Base-by-base conservation (phyloP, 2,113 vertebrate species). In the Zapus hudsonius region DNA sequence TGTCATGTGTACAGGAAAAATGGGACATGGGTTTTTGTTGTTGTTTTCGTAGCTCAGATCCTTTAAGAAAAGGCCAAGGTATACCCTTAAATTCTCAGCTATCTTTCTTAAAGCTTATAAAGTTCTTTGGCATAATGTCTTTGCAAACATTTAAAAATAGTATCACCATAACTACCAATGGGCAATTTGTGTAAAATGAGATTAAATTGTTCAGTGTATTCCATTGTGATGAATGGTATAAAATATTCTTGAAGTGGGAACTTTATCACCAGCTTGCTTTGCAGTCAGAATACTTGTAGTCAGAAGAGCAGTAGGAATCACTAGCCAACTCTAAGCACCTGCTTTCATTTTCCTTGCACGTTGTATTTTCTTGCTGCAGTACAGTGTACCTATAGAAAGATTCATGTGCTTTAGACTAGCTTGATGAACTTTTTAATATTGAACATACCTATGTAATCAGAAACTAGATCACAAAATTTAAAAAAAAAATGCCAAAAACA, bases 271-370 rank as follows among this genome's bases (percentile, higher is more conserved):
- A 52, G 13, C 36, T 92, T 70, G 4, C 27, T 74, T 73, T 93
- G 8, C 1, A 20, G 22, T 61, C 29, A 64, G 27, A 23, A 86
- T 74, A 72, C 22, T 90, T 2, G 3, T 33, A 25, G 42, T 61
- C 29, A 67, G 40, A 86, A 92, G 10, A 92, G 27, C 75, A 88
- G 3, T 42, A 69, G 75, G 22, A 87, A 67, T 80, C 31, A 57
- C 27, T 67, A 67, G 61, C 64, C 42, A 55, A 8, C 19, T 87
- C 63, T 74, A 63, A 90, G 69, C 17, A 79, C 38, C 38, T 93
- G 88, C 27, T 67, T 84, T 20, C 57, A 29, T 93, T 89, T 94
- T 33, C 33, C 75, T 89, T 90, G 52, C 81, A 19, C 33, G 80
- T 70, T 6, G 57, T 84, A 12, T 12, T 73, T 82, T 91, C 13